Percentiles rank a stretch among this genome's conserved stretches.
Evolutionary conservation across 2,888 invertebrate genomes (phyloP).

Genomic region (Eulithis prunata): DNA sequence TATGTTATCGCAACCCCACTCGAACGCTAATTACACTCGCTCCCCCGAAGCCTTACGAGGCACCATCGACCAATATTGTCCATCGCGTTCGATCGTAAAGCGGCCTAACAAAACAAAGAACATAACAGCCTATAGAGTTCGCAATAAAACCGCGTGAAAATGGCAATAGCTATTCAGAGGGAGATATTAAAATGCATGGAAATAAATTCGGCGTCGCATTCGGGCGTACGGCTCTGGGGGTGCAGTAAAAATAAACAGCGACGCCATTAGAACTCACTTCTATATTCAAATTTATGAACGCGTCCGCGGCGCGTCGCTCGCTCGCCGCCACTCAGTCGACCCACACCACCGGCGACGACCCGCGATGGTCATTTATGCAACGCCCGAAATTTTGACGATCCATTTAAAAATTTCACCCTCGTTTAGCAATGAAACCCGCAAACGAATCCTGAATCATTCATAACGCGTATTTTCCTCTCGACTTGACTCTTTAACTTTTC

Average conservation of each 20-base stretch:
- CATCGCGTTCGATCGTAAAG: constrained; percentile 70
- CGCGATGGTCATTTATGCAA: constrained; percentile 64
- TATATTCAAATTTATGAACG: constrained; percentile 85
- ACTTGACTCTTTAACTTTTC: constrained; percentile 28
- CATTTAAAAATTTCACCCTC: constrained; percentile 76
- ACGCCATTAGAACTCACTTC: constrained; percentile 85
- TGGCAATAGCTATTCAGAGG: constrained; percentile 83
- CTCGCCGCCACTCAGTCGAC: constrained; percentile 44
- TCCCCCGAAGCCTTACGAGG: constrained; percentile 68
- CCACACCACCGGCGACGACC: constrained; percentile 48
- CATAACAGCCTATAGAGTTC: constrained; percentile 68
- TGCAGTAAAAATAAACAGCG: constrained; percentile 86
- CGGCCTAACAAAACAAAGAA: constrained; percentile 73
- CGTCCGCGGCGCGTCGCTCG: constrained; percentile 62
- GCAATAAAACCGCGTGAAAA: constrained; percentile 83
- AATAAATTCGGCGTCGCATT: constrained; percentile 86
- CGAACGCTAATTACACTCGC: constrained; percentile 53
- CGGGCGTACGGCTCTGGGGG: constrained; percentile 80
- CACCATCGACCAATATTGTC: constrained; percentile 72
- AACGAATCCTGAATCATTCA: constrained; percentile 33
- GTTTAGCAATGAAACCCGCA: constrained; percentile 49
- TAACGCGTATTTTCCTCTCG: constrained; percentile 35
- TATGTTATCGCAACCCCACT: constrained; percentile 44
- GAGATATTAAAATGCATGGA: constrained; percentile 85
- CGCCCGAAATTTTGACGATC: constrained; percentile 73